Evolutionary conservation across 2,797 vertebrate species (phyloP), one percentile per base, ranked within the genome.

Genomic region (Myotis pilosus): DNA sequence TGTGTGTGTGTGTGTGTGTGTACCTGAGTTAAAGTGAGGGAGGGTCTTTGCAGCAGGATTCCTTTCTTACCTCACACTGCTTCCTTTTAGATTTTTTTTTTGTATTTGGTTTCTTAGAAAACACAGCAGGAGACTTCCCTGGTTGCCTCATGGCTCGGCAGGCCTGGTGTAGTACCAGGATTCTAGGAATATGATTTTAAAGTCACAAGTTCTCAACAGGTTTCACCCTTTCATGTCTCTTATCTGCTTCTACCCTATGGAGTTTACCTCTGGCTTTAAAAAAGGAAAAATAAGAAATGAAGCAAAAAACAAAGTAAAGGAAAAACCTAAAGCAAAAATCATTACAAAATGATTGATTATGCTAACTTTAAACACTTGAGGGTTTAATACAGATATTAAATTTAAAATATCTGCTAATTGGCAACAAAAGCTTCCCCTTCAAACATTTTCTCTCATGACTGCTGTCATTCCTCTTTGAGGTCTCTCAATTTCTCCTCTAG

Each of bases 81-180:
- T 87, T 90, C 71, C 53, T 84, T 95, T 82, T 60, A 64, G 44
- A 30, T 28, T 88, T 33, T 94, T 33, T 94, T 92, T 96, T 82
- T 85, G 49, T 80, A 62, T 83, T 41, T 80, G 64, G 12, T 82
- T 94, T 87, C 92, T 97, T 94, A 68, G 86, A 92, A 96, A 96
- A 93, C 93, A 55, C 85, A 68, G 60, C 75, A 84, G 95, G 95
- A 86, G 28, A 22, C 38, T 55, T 84, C 79, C 87, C 53, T 25
- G 25, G 88, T 91, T 95, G 78, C 53, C 51, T 93, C 30, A 2
- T 74, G 62, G 75, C 75, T 81, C 71, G 8, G 66, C 79, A 87
- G 85, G 25, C 33, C 36, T 49, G 11, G n/a, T 5, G 25, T 7
- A 84, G 85, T 36, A 33, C 53, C 23, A 8, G 44, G 75, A 92